Base-by-base conservation (phyloP, 2,797 vertebrate genomes). In the Tapera naevia region DNA sequence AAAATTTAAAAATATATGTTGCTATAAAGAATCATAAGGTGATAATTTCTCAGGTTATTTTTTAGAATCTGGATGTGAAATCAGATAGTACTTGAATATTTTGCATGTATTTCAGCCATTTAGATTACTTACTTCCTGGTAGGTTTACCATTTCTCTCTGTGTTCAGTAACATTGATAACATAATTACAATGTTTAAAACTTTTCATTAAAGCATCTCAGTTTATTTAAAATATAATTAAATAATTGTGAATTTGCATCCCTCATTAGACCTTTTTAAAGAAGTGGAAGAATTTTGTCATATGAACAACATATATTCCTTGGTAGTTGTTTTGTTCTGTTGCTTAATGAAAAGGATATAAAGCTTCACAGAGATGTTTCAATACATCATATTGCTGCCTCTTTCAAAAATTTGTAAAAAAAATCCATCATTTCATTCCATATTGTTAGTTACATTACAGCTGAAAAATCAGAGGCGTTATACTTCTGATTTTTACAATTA, bases 171-270 rank as follows among this genome's bases (percentile, higher is more conserved):
- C 74, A 76, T 46, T 74, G 28, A 30, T 58, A 87, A 73, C 37
- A 67, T 45, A 92, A 75, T 75, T 91, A 82, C 45, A 56, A 53
- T 37, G 39, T 35, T 67, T 88, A 80, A 92, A 95, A 73, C 46
- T 80, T 92, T 71, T 62, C 30, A 46, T 84, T 88, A 71, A 21
- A 33, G 24, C 22, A 87, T 95, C 43, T 80, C 91, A 41, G 11
- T 91, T 58, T 64, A 82, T 89, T 94, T 87, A 48, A 45, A 85
- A 94, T 91, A 56, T 93, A 75, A 88, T 83, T 57, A 96, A 94
- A 88, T 92, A 19, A 66, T 45, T 78, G 39, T 64, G 60, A 91
- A 90, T 82, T 62, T 96, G 18, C 50, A 71, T 67, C 69, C 43
- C 89, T 85, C 39, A 24, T 62, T 79, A 74, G n/a, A 19, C 78